A percentile compares a stretch with the other conserved stretches of the same genome.
These are phyloP conservation scores for Nemotelus pantherinus DNA, from an alignment of 2,888 invertebrate genomes.

Conservation along the genomic window DNA sequence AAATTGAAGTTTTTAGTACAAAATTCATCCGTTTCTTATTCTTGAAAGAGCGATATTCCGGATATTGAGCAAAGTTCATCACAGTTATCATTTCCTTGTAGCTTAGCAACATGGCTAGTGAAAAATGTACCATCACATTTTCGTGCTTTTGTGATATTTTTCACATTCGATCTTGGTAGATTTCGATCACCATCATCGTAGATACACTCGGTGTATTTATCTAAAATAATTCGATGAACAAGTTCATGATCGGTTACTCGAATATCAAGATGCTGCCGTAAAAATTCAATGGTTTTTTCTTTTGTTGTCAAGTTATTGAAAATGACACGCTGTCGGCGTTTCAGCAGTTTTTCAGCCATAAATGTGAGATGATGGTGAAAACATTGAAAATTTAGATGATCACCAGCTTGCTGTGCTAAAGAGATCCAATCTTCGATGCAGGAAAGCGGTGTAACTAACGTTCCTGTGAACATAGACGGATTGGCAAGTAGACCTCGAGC, in stretches of 20 bases:
- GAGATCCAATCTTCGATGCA: constrained; percentile 87
- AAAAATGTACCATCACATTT: too few species aligned
- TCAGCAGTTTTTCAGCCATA: constrained; percentile 88
- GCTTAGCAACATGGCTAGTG: too few species aligned
- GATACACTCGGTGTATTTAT: neutral
- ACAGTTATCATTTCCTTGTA: too few species aligned
- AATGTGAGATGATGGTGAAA: constrained; percentile 97
- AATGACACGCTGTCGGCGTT: constrained; percentile 75
- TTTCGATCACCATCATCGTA: neutral
- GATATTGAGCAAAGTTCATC: too few species aligned
- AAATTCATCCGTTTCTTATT: neutral
- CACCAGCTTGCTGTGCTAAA: constrained; percentile 71
- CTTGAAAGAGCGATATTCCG: too few species aligned
- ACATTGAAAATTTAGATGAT: constrained; percentile 78
- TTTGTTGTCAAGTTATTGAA: constrained; percentile 82
- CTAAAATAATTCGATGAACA: neutral
- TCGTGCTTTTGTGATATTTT: too few species aligned
- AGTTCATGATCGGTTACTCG: neutral
- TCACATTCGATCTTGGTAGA: too few species aligned
- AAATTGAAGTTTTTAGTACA: constrained; percentile 34
- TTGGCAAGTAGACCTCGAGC: constrained; percentile 91
- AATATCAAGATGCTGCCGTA: constrained; percentile 70
- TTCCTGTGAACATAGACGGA: constrained; percentile 87
- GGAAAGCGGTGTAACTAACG: constrained; percentile 72
- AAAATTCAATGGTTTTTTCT: constrained; percentile 75